These are phyloP conservation scores for Lumbricus terrestris DNA, from an alignment of 2,888 invertebrate species.

Conservation along the genomic window DNA sequence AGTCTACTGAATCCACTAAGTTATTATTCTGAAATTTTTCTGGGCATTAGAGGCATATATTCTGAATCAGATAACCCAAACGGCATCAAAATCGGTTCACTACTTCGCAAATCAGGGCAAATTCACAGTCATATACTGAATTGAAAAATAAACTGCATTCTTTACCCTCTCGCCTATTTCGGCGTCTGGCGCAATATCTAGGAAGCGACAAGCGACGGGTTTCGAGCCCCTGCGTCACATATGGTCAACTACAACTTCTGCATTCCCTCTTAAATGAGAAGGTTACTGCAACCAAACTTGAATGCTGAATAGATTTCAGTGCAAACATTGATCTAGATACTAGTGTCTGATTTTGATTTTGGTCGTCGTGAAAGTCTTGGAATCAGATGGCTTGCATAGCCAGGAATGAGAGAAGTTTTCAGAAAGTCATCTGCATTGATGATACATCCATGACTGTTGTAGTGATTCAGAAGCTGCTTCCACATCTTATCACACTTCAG, in stretches of 20 bases:
- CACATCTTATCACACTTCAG: slow-evolving; percentile 16
- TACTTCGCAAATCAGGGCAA: no score
- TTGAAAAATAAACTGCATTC: no score
- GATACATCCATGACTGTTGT: not conserved
- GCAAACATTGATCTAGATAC: not conserved
- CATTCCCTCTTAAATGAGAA: not conserved
- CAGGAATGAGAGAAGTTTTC: not conserved
- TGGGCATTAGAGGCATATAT: no score
- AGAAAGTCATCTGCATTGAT: slow-evolving; percentile 10
- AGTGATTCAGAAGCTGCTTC: not conserved
- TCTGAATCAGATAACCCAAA: no score
- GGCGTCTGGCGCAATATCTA: no score
- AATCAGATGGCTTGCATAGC: not conserved
- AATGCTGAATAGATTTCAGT: not conserved
- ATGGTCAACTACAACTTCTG: not conserved
- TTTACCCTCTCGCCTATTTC: no score
- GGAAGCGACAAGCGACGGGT: no score
- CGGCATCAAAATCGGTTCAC: no score
- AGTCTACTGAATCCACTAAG: no score
- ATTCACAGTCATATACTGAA: no score
- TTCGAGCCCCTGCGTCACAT: no score
- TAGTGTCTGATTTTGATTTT: not conserved
- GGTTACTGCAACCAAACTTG: not conserved
- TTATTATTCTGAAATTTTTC: no score
- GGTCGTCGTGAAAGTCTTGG: slow-evolving; percentile 13